These are phyloP conservation scores for Panopea generosa DNA, from an alignment of 2,888 invertebrate species.

Conservation along the genomic window DNA sequence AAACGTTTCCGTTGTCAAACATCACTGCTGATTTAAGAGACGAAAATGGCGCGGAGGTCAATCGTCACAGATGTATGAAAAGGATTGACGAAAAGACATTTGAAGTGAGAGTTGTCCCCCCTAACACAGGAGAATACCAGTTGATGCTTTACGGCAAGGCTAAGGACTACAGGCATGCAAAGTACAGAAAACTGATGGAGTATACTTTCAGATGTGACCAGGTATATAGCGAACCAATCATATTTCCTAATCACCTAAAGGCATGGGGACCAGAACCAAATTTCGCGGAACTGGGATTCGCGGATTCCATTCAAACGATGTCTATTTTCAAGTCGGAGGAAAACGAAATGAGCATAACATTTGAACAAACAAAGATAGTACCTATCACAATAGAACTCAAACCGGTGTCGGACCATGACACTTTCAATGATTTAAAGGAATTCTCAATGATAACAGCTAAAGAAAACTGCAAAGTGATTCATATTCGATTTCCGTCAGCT, in stretches of 20 bases:
- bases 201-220: slow-evolving; percentile 53
- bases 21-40: slow-evolving; percentile 50
- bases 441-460: slow-evolving; percentile 55
- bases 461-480: slow-evolving; percentile 42
- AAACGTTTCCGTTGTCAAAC: slow-evolving; percentile 56
- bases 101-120: slow-evolving; percentile 61
- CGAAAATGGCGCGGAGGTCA: slow-evolving; percentile 31
- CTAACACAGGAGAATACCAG: slow-evolving; percentile 57
- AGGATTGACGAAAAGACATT: slow-evolving; percentile 50
- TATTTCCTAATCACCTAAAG: slow-evolving; percentile 61
- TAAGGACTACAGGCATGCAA: slow-evolving; percentile 60
- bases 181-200: slow-evolving; percentile 56
- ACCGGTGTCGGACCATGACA: slow-evolving; percentile 41
- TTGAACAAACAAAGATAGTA: slow-evolving; percentile 54
- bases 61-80: slow-evolving; percentile 53
- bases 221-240: slow-evolving; percentile 30
- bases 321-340: slow-evolving; percentile 50
- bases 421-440: slow-evolving; percentile 43
- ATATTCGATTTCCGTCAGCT: slow-evolving; percentile 56
- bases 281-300: slow-evolving; percentile 65
- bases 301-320: slow-evolving; percentile 54
- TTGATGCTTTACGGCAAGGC: slow-evolving; percentile 62
- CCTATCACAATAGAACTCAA: slow-evolving; percentile 56
- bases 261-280: slow-evolving; percentile 65
- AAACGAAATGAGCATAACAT: slow-evolving; percentile 48